Evolutionary conservation across 2,797 vertebrate species (phyloP), one percentile per base, ranked within the genome.

Genomic region (Lemur catta): DNA sequence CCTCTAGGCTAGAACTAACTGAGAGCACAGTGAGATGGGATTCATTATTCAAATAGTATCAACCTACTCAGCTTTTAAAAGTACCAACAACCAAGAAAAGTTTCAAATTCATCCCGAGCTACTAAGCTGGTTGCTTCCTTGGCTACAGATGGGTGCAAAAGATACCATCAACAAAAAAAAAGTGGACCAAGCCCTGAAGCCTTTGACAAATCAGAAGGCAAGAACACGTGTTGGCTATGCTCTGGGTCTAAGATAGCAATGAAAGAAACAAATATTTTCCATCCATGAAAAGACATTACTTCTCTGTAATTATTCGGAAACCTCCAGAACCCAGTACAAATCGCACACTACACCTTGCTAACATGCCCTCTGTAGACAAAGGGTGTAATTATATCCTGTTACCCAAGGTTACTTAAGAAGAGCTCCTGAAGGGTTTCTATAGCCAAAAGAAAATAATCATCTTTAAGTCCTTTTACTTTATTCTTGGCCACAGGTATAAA

Each of bases 361-460:
- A 80, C 22, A 30, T 30, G 71, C 33, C 84, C 76, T 93, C 87
- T 84, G 33, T 8, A 14, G 89, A 91, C 0, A 0, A 59, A 94
- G 65, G 61, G 38, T 55, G 8, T 82, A 69, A 94, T 93, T 94
- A 94, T 65, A 80, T 48, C 63, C 82, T 75, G 38, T 86, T 91
- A 89, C 48, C 79, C 74, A n/a, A 74, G n/a, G 92, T 92, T 86
- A 94, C 43, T 74, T 30, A 57, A 12, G 7, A 76, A 75, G 55
- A 69, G n/a, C 55, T 95, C 72, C 67, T 76, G 4, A 91, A 88
- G 78, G 46, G 17, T 71, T 92, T 87, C 81, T 55, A 46, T 4
- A 69, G 69, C 41, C 91, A 28, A 71, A 92, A 96, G 28, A 95
- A 95, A 93, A 92, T 38, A 94, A 90, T 69, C 28, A 65, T 65